phyloP scores from a whole-genome alignment of 2,113 vertebrate species.

The Pterocles orientalis region DNA sequence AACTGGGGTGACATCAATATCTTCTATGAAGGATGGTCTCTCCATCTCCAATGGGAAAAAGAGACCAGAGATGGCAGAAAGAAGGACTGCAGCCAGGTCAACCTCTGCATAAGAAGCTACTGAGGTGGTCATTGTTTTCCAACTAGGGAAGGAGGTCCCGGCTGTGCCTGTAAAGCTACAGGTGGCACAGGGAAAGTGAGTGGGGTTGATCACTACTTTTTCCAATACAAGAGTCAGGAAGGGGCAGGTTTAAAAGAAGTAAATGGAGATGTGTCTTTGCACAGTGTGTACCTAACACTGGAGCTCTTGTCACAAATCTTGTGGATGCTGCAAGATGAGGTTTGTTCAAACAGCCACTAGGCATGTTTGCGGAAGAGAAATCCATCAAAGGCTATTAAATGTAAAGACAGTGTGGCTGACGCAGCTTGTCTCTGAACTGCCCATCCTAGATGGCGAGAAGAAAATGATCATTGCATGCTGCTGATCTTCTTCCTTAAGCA shows the following conservation, averaged over 20 bases:
- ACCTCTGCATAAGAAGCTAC: background rate
- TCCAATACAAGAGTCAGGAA: background rate
- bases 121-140: background rate
- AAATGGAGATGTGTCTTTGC: background rate
- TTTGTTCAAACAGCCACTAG: background rate
- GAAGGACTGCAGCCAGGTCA: background rate
- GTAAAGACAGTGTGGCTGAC: background rate
- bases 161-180: background rate
- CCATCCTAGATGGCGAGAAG: background rate
- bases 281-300: background rate
- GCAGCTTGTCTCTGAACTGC: background rate
- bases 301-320: background rate
- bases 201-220: background rate
- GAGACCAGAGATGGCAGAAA: background rate
- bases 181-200: background rate
- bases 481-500: background rate
- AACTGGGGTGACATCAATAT: background rate
- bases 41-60: background rate
- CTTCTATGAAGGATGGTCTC: background rate
- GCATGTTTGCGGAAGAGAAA: accelerated
- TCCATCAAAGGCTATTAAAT: background rate
- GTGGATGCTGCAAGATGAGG: background rate
- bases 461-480: background rate
- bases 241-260: background rate
- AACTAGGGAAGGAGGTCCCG: background rate